Percentiles rank a stretch among this genome's conserved stretches.
Evolutionary conservation across 2,797 vertebrate species (phyloP).

Genomic region (Parotocinclus haroldoi): DNA sequence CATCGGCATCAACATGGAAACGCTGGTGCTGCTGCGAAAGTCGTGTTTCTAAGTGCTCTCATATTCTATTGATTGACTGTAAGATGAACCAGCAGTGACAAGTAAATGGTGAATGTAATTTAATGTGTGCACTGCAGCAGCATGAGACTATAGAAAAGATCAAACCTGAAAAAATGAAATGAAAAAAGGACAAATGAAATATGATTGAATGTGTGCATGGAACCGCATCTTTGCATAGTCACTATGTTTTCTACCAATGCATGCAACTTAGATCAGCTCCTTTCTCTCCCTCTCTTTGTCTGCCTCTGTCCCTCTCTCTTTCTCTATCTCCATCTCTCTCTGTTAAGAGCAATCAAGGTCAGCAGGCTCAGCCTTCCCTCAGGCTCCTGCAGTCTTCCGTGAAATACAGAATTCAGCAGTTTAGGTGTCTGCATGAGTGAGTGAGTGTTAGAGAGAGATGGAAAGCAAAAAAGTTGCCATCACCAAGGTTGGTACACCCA

Average conservation of each 20-base stretch:
- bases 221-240: constrained; percentile 10
- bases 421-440: constrained; percentile 49
- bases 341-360: constrained; percentile 44
- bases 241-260: neutral
- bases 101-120: constrained; percentile 32
- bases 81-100: constrained; percentile 17
- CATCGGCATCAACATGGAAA: neutral
- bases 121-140: constrained; percentile 32
- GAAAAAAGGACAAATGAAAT: constrained; percentile 23
- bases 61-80: constrained; percentile 19
- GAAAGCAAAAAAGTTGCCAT: constrained; percentile 27
- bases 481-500: constrained; percentile 30
- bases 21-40: constrained; percentile 10
- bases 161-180: constrained; percentile 19
- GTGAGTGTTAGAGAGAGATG: constrained; percentile 7
- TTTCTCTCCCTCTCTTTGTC: constrained; percentile 19
- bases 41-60: constrained; percentile 28
- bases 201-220: constrained; percentile 7
- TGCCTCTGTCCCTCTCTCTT: constrained; percentile 13
- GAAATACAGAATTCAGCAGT: constrained; percentile 73
- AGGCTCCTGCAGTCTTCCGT: constrained; percentile 65
- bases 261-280: neutral
- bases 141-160: constrained; percentile 27
- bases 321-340: constrained; percentile 24
- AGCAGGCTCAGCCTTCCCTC: constrained; percentile 56